phyloP scores from a whole-genome alignment of 2,113 vertebrate genomes.

The Gadus chalcogrammus region DNA sequence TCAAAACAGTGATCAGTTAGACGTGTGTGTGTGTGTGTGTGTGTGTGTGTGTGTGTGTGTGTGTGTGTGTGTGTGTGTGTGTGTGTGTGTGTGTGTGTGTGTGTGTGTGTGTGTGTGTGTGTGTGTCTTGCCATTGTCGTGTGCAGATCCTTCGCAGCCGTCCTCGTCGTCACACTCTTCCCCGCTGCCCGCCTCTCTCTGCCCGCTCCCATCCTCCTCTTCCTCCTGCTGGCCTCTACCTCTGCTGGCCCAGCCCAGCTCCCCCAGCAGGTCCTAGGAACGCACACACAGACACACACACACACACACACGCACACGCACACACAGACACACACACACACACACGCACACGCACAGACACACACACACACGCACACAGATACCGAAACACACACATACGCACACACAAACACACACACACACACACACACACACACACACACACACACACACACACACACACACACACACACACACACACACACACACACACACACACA shows the following conservation, averaged over 20 bases:
- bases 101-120: constrained; percentile 14
- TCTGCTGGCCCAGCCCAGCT: constrained; percentile 55
- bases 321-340: background rate
- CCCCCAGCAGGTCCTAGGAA: constrained; percentile 69
- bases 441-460: too few species aligned
- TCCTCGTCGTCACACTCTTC: constrained; percentile 87
- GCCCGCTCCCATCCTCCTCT: constrained; percentile 62
- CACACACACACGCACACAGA: too few species aligned
- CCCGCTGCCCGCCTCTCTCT: constrained; percentile 72
- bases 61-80: constrained; percentile 19
- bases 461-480: too few species aligned
- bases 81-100: background rate
- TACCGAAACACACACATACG: background rate
- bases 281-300: constrained; percentile 21
- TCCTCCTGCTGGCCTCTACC: constrained; percentile 15
- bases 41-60: background rate
- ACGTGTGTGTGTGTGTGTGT: too few species aligned
- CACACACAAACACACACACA: background rate
- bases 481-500: too few species aligned
- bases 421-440: too few species aligned
- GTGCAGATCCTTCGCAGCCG: constrained; percentile 83
- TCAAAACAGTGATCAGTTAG: too few species aligned
- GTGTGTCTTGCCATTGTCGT: constrained; percentile 61
- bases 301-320: constrained; percentile 16
- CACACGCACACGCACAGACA: background rate